Base-by-base conservation (phyloP, 2,113 vertebrate genomes). In the Mesembrinibis cayennensis region DNA sequence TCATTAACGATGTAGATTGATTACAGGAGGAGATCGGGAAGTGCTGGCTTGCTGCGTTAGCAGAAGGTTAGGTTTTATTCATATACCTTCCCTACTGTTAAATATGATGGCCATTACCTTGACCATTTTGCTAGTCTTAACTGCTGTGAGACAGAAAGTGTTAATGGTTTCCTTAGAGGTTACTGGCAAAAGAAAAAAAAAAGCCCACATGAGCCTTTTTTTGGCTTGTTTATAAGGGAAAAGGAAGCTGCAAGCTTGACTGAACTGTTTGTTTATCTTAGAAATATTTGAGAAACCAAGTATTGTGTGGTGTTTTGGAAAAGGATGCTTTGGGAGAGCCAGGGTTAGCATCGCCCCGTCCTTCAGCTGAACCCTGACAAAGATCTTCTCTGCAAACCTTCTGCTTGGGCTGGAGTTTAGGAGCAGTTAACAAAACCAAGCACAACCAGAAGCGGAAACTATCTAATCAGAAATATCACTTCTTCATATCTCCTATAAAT, bases 1-100 rank as follows among this genome's bases (percentile, higher is more conserved):
- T 98, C 97, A 97, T 98, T 98, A 98, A 94, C 89, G 92, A 91
- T 89, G 92, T 58, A 97, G 98, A 98, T 96, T 97, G 97, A 98
- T 98, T 96, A 96, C 91, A 85, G 97, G 92, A 95, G 97, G 95
- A 98, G 97, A 97, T 93, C 20, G 80, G 93, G 83, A 98, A 97
- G 91, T 47, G 94, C 85, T 98, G 88, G 73, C 93, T 95, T 97
- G 96, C 97, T 97, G 89, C 2, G 90, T 84, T 96, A 97, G 91
- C 96, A 98, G 92, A 98, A 97, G 93, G 94, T 85, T 97, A 30
- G 40, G 94, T 76, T 97, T 97, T 95, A 97, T 93, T 97, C 91
- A 14, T 93, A 79, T 55, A 96, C 87, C 96, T 96, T 96, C 91
- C 91, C 90, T 76, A 92, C 90, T 96, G 95, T 56, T 97, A 96